Base-by-base conservation (phyloP, 1,140 invertebrate genomes). In the Mizuhopecten yessoensis region DNA sequence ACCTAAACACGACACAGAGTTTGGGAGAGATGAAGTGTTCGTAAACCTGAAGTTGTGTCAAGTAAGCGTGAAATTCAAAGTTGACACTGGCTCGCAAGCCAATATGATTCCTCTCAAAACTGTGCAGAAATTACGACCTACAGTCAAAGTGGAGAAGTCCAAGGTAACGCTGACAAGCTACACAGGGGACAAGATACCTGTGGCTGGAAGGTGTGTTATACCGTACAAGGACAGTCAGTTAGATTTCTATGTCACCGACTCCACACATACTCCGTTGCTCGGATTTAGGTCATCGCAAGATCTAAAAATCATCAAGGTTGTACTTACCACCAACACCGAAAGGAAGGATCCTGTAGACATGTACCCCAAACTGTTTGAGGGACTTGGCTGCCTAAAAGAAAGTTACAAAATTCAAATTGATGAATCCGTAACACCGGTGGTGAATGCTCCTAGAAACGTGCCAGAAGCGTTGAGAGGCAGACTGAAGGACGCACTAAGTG, bases 401-500 rank as follows among this genome's bases (percentile, higher is more conserved):
- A 86, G 42, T 9, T 88, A 92, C 39, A 34, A 87, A 13, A 89
- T 93, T n/a, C 3, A 90, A 33, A 89, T 91, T 34, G 88, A 92
- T 33, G 29, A 34, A 11, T 36, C n/a, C 86, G 89, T 88, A 15
- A 33, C 29, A 13, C 91, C 92, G 23, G 86, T 89, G 13, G 86
- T 92, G 15, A 49, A 91, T 33, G 39, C 91, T 17, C 88, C 86
- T 11, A 34, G 93, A 36, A 34, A 57, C 15, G 87, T 94, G 20
- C 93, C 92, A 33, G 33, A 75, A 34, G 42, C 57, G n/a, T 87
- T 93, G 34, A 9, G 87, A 23, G 86, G 89, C 0, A 91, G 87
- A 34, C 42, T 94, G n/a, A 91, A 92, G 89, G n/a, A 45, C 15
- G 90, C 89, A 33, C 88, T 94, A 34, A 86, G 88, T 42, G 33